These are phyloP conservation scores for Phrynocephalus vlangalii DNA, from an alignment of 2,797 vertebrate species.

Conservation along the genomic window DNA sequence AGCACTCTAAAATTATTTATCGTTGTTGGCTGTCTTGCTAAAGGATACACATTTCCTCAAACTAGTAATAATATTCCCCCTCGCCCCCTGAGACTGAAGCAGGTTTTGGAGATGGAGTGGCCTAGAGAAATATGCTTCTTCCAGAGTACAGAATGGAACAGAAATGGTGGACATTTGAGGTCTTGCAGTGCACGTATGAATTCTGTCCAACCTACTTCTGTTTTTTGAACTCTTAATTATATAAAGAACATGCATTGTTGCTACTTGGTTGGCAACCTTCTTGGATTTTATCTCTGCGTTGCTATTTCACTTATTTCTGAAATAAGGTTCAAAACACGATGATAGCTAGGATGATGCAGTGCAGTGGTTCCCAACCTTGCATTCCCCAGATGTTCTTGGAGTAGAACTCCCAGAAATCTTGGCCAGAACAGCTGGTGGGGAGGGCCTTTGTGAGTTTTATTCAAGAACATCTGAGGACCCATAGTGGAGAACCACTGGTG, in stretches of 20 bases:
- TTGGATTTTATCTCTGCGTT: not conserved
- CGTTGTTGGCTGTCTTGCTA: not conserved
- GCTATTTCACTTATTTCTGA: not conserved
- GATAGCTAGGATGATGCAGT: not conserved
- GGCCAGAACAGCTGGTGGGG: too few relatives aligned
- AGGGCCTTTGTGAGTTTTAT: too few relatives aligned
- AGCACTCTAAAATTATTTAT: not conserved
- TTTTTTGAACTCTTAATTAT: not conserved
- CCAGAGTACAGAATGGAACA: not conserved
- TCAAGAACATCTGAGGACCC: too few relatives aligned
- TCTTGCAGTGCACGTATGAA: not conserved
- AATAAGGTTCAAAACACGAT: not conserved
- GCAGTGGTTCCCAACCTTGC: not conserved
- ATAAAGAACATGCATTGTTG: not conserved
- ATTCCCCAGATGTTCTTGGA: not conserved
- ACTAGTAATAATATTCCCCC: not conserved
- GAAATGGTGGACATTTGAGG: not conserved
- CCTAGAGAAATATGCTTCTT: not conserved
- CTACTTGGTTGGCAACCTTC: not conserved
- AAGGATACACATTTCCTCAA: not conserved
- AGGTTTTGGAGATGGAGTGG: not conserved
- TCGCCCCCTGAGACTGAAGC: not conserved
- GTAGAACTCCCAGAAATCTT: not conserved
- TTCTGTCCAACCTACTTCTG: not conserved
- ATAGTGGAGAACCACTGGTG: too few relatives aligned